Conservation (phyloP, 1,140 invertebrate species). For the Diorhabda elongata region DNA sequence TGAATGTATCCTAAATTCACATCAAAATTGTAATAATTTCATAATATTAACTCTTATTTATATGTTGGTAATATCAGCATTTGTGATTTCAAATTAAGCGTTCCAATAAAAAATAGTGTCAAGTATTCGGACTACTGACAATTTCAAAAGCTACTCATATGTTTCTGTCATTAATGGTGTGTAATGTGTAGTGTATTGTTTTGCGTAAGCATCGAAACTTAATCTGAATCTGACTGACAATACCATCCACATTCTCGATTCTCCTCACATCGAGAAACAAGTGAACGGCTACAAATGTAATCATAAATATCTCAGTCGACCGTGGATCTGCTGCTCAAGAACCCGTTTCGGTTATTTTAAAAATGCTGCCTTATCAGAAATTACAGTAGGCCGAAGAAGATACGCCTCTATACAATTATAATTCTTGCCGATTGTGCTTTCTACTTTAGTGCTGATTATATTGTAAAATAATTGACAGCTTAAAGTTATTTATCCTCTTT, state of each 20-base stretch:
- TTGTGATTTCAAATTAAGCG: no score
- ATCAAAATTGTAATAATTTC: no score
- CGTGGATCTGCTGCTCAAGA: conserved; percentile 36
- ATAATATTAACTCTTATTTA: no score
- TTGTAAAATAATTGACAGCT: conserved; percentile 35
- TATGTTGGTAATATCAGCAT: no score
- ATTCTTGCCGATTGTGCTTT: conserved; percentile 29
- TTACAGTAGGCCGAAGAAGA: conserved; percentile 24
- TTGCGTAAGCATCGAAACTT: background rate
- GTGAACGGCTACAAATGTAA: conserved; percentile 42
- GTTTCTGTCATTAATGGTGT: background rate
- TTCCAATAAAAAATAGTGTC: no score
- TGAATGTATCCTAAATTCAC: no score
- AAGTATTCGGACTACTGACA: no score
- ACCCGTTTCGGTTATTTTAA: conserved; percentile 38
- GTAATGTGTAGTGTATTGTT: conserved; percentile 1
- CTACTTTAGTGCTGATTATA: conserved; percentile 36
- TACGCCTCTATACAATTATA: conserved; percentile 35
- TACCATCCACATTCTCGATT: conserved; percentile 37
- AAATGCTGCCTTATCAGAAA: conserved; percentile 38
- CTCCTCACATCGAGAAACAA: conserved; percentile 41
- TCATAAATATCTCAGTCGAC: conserved; percentile 40
- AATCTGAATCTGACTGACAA: conserved; percentile 35
- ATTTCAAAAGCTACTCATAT: no score
- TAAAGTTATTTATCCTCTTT: conserved; percentile 23